Evolutionary conservation across 2,113 vertebrate species (phyloP), one percentile per base, ranked within the genome.

Genomic region (Vireo altiloquus): DNA sequence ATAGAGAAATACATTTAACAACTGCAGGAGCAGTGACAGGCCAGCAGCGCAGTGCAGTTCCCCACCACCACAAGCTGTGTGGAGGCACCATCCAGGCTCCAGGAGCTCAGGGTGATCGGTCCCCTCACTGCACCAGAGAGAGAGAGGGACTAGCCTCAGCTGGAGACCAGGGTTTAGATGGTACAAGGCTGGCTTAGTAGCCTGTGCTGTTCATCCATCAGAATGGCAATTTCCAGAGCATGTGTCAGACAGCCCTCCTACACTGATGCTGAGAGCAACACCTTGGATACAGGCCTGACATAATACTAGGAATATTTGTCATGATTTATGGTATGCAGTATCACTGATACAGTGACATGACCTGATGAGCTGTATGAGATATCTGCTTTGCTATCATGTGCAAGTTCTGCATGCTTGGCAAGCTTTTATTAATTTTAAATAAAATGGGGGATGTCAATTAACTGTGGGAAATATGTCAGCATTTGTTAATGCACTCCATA

Each of bases 81-180:
- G 4, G 31, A 46, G 40, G n/a, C 17, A 46, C 16, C 80, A 78
- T 56, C 8, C 0, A 3, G 63, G 59, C 17, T 77, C 31, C 27
- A 4, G 1, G 63, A 82, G 50, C 31, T 35, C 6, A 25, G 21
- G 3, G 6, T 0, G 0, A 11, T 23, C 0, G 0, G 4, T 37
- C 9, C n/a, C 24, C 18, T 50, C 2, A 1, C 33, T 57, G 50
- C 59, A 30, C 20, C 59, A 57, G 54, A 22, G 50, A 21, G 46
- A 65, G 53, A 61, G 18, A 31, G 3, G 31, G 23, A 40, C 57
- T 63, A 2, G 0, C 14, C 28, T 57, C 0, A 0, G 40, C 31
- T 37, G 50, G n/a, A 61, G 23, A 57, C 42, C 31, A 27, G 68
- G 31, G 11, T 33, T 81, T 59, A 47, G 87, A 24, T 0, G 5